Evolutionary conservation across 1,140 invertebrate species (phyloP), one percentile per base, ranked within the genome.

Genomic region (Meteorus sp.): DNA sequence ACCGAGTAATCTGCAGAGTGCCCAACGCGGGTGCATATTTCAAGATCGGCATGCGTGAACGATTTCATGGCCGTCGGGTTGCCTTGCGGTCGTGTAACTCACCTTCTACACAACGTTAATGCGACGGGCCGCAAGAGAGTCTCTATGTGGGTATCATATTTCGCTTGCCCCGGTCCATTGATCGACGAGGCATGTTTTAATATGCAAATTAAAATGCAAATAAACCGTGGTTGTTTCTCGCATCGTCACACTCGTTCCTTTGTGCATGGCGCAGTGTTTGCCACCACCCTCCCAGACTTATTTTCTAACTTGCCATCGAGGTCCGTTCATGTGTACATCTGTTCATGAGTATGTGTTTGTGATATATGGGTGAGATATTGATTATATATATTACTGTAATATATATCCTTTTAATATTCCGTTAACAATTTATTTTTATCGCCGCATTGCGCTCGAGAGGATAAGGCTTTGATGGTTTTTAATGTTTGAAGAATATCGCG

Each of bases 141-240:
- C 25, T 55, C 29, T 51, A 41, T 22, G n/a, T n/a, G n/a, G 52
- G 62, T 75, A 75, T 78, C 69, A 65, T 72, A 76, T 76, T 77
- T 77, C 74, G 67, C 66, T n/a, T 59, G 55, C 23, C 60, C 56
- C 56, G 37, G 65, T 45, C 57, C 62, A 39, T 61, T 62, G 69
- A 74, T 75, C 62, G 69, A 66, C 67, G 60, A 74, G 61, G 48
- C 61, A 67, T 66, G 66, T 70, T 77, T 76, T 73, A 74, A 74
- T 77, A 77, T 77, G 73, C 70, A 75, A 76, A 77, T 76, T 76
- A 75, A 77, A 77, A 75, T 78, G 74, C 69, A 72, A 75, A 76
- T 76, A 69, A 65, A 60, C 31, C 31, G 29, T 33, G 25, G 27
- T 35, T 27, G 4, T 31, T 27, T 19, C 50, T 11, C 8, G 17